These are phyloP conservation scores for Erythrocebus patas DNA, from an alignment of 2,113 vertebrate species.

Conservation along the genomic window DNA sequence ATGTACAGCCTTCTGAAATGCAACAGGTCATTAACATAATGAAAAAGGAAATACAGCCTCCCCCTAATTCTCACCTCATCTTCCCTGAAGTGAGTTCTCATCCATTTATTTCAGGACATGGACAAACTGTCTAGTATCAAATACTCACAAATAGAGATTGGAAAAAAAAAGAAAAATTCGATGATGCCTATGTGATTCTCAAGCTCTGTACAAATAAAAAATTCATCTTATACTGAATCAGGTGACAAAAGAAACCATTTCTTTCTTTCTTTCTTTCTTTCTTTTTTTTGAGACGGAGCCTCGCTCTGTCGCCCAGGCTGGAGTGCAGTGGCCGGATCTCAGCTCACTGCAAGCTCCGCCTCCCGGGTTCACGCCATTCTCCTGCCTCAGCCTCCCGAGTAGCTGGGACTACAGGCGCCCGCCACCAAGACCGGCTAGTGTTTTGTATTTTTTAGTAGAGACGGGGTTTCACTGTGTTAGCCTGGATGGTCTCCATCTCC, in stretches of 20 bases:
- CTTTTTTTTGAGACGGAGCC: no score
- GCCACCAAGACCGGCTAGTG: accelerated
- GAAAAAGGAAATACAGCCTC: neutral
- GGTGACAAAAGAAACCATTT: neutral
- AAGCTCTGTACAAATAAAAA: neutral
- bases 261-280: neutral
- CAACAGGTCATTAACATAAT: neutral
- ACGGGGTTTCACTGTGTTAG: no score
- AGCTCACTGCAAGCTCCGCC: no score
- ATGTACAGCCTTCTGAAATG: neutral
- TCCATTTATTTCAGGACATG: neutral
- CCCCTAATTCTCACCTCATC: neutral
- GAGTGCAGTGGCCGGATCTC: no score
- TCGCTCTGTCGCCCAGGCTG: no score
- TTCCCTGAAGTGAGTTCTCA: neutral
- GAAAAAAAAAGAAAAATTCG: neutral
- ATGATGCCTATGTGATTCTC: neutral
- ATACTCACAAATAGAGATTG: neutral
- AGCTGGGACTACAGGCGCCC: no score
- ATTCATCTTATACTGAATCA: neutral
- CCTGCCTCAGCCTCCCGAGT: no score
- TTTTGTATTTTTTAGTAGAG: no score
- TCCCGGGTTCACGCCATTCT: no score
- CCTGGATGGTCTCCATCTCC: no score
- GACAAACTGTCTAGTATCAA: neutral